A percentile compares a stretch with the other conserved stretches of the same genome.
Conservation (phyloP, 2,888 invertebrate genomes). For the Chorisops tibialis region DNA sequence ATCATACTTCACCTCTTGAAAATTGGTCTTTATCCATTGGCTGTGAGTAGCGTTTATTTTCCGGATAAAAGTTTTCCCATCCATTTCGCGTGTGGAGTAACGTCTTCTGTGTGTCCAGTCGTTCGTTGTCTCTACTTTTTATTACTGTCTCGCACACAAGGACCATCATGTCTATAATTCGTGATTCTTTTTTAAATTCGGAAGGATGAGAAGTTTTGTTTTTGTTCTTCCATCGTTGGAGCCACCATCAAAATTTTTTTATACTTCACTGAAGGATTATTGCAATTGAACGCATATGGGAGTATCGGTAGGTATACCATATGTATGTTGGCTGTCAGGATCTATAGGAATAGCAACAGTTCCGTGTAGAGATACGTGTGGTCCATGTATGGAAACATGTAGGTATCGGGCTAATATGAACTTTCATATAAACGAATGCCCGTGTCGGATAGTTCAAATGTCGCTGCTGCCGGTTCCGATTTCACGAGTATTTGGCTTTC, state of each 20-base stretch:
- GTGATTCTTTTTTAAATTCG: not conserved
- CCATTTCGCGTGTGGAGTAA: not conserved
- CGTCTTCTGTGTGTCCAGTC: not conserved
- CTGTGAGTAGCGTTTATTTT: not conserved
- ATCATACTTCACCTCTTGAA: too few species aligned
- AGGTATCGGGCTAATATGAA: slow-evolving; percentile 5
- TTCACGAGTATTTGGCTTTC: slow-evolving; percentile 14
- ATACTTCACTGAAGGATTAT: slow-evolving; percentile 19
- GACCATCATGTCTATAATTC: not conserved
- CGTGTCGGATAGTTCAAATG: slow-evolving; percentile 6
- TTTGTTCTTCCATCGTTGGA: not conserved
- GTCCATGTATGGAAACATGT: not conserved
- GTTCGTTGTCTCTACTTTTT: slow-evolving; percentile 10
- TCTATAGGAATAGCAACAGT: slow-evolving; percentile 7
- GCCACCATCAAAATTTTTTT: slow-evolving; percentile 11
- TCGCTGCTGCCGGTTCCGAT: slow-evolving; percentile 3
- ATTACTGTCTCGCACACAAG: not conserved
- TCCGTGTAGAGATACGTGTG: not conserved
- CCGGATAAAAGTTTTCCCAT: not conserved
- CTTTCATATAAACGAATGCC: slow-evolving; percentile 4
- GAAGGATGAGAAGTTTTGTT: too few species aligned
- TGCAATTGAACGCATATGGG: slow-evolving; percentile 14
- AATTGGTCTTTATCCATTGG: too few species aligned
- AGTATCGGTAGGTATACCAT: not conserved
- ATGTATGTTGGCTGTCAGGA: not conserved